Conservation (phyloP, 1,140 invertebrate genomes). For the Hyphantria cunea region DNA sequence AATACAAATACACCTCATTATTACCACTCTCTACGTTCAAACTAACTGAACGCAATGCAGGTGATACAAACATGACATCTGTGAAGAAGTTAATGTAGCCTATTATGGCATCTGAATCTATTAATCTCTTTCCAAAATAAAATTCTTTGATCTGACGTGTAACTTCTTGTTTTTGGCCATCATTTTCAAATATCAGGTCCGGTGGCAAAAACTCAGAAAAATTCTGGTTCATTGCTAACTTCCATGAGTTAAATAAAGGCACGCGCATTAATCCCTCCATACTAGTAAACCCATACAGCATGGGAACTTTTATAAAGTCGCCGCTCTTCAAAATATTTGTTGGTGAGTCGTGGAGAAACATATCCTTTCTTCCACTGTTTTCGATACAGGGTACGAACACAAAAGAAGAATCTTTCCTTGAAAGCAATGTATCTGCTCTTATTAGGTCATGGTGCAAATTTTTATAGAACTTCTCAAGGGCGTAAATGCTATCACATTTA, state of each 20-base stretch:
- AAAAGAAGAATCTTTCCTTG: conserved; percentile 36
- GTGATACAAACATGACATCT: conserved; percentile 49
- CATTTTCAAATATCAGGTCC: conserved; percentile 50
- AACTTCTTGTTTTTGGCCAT: conserved; percentile 44
- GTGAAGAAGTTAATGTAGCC: conserved; percentile 50
- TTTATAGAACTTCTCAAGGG: conserved; percentile 47
- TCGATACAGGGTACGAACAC: conserved; percentile 48
- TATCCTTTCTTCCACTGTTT: conserved; percentile 30
- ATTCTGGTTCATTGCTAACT: conserved; percentile 53
- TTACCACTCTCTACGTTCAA: conserved; percentile 48
- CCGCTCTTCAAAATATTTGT: conserved; percentile 44
- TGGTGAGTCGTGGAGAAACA: conserved; percentile 44
- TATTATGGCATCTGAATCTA: conserved; percentile 41
- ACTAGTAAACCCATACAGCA: conserved; percentile 50
- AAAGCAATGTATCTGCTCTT: conserved; percentile 8
- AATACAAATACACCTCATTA: conserved; percentile 53
- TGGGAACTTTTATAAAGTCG: conserved; percentile 42
- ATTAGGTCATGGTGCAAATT: conserved; percentile 27
- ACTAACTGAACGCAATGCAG: conserved; percentile 42
- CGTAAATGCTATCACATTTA: conserved; percentile 36
- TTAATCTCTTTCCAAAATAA: conserved; percentile 49
- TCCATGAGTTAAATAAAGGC: conserved; percentile 40
- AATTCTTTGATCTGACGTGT: conserved; percentile 48
- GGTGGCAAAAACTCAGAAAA: conserved; percentile 56
- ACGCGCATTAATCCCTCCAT: conserved; percentile 49